A percentile compares a stretch with the other conserved stretches of the same genome.
Evolutionary conservation across 2,888 invertebrate species (phyloP).

Genomic region (Drosophila nigricruria): DNA sequence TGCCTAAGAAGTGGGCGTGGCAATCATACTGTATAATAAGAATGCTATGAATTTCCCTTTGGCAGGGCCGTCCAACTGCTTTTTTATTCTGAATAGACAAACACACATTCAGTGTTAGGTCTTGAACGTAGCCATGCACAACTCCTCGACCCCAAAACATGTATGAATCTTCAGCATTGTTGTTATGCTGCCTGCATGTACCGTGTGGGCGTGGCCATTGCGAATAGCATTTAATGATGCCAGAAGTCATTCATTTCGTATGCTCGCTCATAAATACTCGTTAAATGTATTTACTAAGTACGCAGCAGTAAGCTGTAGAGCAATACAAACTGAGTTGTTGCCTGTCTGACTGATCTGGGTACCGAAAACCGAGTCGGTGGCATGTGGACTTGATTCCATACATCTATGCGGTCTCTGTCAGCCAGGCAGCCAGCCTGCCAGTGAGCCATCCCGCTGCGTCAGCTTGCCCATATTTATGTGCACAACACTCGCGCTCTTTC

Average conservation of each 20-base stretch:
- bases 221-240: slow-evolving; percentile 75
- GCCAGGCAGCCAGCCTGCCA: neutral
- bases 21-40: slow-evolving; percentile 13
- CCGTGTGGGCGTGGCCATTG: slow-evolving; percentile 32
- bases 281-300: slow-evolving; percentile 72
- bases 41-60: slow-evolving; percentile 16
- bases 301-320: slow-evolving; percentile 44
- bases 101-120: slow-evolving; percentile 47
- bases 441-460: neutral
- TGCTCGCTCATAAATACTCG: slow-evolving; percentile 72
- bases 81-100: slow-evolving; percentile 15
- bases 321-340: slow-evolving; percentile 42
- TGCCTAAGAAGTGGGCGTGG: slow-evolving; percentile 36
- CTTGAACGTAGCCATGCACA: slow-evolving; percentile 11
- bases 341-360: slow-evolving; percentile 24
- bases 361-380: neutral
- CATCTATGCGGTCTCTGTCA: slow-evolving; percentile 11
- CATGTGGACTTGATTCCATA: slow-evolving; percentile 3
- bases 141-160: slow-evolving; percentile 70
- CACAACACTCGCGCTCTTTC: slow-evolving; percentile 18
- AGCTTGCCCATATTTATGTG: slow-evolving; percentile 18
- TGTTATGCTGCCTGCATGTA: slow-evolving; percentile 19
- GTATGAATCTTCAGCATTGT: slow-evolving; percentile 46
- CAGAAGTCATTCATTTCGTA: slow-evolving; percentile 72
- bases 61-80: slow-evolving; percentile 13